phyloP scores from a whole-genome alignment of 2,797 vertebrate genomes.

The Gobio occitaniae region DNA sequence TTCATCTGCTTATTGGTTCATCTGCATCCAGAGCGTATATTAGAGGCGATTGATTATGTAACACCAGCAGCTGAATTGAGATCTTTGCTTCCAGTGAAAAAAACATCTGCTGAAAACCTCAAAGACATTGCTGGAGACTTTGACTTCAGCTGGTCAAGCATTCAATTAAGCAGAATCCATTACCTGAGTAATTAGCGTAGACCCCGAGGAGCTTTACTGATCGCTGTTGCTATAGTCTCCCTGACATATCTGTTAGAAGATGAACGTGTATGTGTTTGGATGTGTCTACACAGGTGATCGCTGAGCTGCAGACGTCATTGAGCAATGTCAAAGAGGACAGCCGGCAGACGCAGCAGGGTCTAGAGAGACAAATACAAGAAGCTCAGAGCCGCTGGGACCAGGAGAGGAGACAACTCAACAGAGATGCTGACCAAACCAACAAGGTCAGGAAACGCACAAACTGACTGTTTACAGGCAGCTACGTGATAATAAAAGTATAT shows the following conservation, averaged over 20 bases:
- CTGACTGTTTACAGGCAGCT: not conserved
- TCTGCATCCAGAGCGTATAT: not conserved
- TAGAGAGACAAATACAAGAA: constrained; percentile 83
- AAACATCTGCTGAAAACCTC: not conserved
- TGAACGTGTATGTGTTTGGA: not conserved
- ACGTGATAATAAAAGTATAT: not conserved
- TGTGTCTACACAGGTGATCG: constrained; percentile 80
- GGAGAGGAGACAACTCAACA: constrained; percentile 84
- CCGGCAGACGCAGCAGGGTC: constrained; percentile 77
- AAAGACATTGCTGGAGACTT: not conserved
- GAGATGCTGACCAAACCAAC: constrained; percentile 69
- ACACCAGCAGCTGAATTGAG: not conserved
- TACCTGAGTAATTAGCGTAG: not conserved
- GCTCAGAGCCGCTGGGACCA: constrained; percentile 80
- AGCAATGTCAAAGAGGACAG: constrained; percentile 83
- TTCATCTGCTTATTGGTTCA: not conserved
- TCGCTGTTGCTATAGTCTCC: not conserved
- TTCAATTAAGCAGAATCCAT: constrained; percentile 22
- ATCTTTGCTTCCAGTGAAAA: not conserved
- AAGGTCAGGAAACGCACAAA: constrained; percentile 67
- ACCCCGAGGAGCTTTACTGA: not conserved
- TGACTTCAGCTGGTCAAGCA: constrained; percentile 5
- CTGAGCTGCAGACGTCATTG: constrained; percentile 83
- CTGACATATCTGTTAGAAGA: not conserved
- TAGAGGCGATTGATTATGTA: not conserved